Evolutionary conservation across 2,797 vertebrate species (phyloP), one percentile per base, ranked within the genome.

Genomic region (Eupleurogrammus muticus): DNA sequence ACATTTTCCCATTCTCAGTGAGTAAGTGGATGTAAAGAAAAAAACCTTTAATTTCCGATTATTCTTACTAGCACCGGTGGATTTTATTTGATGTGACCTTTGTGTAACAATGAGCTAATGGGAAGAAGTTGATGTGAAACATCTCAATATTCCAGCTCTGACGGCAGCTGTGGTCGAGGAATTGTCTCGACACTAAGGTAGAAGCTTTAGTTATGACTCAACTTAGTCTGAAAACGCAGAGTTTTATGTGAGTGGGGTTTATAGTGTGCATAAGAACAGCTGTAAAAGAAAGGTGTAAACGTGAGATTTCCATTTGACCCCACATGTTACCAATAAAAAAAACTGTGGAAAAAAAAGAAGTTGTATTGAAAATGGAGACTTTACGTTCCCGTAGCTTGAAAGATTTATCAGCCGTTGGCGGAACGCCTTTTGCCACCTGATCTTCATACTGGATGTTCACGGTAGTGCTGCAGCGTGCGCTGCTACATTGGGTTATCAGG

Each of bases 71-170:
- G 40, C 48, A 28, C 17, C 0, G 35, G 21, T 53, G 13, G 17
- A n/a, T n/a, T 48, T 54, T 17, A 20, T 5, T 4, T n/a, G 21
- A 47, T 53, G 32, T 67, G 53, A 56, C 57, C 50, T 63, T 5
- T 28, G 5, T 56, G 19, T 42, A 16, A 11, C 49, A 12, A 68
- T 48, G 12, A 4, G 16, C 20, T 34, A 62, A 62, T 47, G 28
- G 63, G 5, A 53, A 47, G 13, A 9, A 50, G 36, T 16, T 23
- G 34, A 9, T 14, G 16, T 32, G 28, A 66, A 49, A 42, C 34
- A 53, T 62, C 7, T 35, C 20, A 19, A 24, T 35, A 5, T 50
- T 50, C 1, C 16, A 35, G 19, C 35, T 47, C 17, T 63, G 35
- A 23, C 8, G 50, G 19, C 20, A 17, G 50, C 44, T 36, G 23